Evolutionary conservation across 2,797 vertebrate genomes (phyloP), one percentile per base, ranked within the genome.

Genomic region (Momotus momota): DNA sequence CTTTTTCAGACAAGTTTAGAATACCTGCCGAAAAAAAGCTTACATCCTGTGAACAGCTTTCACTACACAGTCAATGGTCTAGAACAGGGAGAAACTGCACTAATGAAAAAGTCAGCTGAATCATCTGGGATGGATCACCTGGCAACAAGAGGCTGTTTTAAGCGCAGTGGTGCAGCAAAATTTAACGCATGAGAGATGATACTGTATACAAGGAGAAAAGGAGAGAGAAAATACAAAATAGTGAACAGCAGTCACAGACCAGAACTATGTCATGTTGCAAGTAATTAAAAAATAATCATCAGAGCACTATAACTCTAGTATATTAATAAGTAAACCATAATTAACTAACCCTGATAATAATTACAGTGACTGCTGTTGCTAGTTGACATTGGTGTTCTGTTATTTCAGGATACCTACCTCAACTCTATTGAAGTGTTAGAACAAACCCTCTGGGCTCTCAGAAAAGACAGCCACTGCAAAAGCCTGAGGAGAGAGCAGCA

Each of bases 21-120:
- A 77, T 51, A 29, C 29, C 49, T 77, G 4, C 21, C 0, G 25
- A 48, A 90, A 8, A 90, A 88, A n/a, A 80, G 17, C 35, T 70
- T 60, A 19, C 8, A 48, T 21, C 43, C 40, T 1, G 3, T n/a
- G n/a, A 64, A 62, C 58, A 78, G 73, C 62, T 86, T 67, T 18
- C 27, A 29, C 49, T 81, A 23, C 29, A 27, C 61, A 82, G 75
- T 82, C 71, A 79, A 2, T 16, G 51, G 29, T 19, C 35, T 87
- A 89, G 67, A 77, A 43, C 22, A 64, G 49, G 52, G 60, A 83
- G 52, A 88, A 81, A 41, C 31, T 4, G 3, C 31, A 31, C 25
- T 88, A 81, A 92, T 57, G 51, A 85, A 83, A 83, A 90, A 92
- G 62, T 83, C 65, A 86, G 45, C 49, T 70, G 48, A 93, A 81